A percentile compares a stretch with the other conserved stretches of the same genome.
Conservation (phyloP, 2,888 invertebrate genomes). For the Drepanosiphum platanoidis region DNA sequence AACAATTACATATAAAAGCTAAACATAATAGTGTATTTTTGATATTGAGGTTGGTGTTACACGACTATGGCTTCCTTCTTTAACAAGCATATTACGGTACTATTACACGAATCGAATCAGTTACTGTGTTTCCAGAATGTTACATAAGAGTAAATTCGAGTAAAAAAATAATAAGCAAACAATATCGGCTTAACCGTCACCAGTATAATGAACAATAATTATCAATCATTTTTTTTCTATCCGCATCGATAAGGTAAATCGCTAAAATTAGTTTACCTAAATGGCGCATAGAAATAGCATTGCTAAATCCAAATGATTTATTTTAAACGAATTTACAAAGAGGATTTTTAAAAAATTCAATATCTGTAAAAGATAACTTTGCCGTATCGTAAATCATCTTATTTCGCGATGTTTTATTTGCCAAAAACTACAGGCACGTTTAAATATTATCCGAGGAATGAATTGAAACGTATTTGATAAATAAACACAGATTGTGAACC, state of each 20-base stretch:
- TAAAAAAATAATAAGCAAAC: conserved; percentile 13
- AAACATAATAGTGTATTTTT: conserved; percentile 10
- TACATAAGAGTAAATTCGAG: conserved; percentile 31
- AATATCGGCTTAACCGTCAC: conserved; percentile 8
- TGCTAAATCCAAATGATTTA: background rate
- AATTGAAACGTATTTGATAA: conserved; percentile 23
- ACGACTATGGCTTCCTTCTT: conserved; percentile 44
- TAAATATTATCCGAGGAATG: conserved; percentile 15
- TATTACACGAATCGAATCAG: conserved; percentile 33
- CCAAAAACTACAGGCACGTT: conserved; percentile 21
- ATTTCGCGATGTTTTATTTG: background rate
- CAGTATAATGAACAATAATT: background rate
- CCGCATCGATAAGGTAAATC: background rate
- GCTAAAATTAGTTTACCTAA: background rate
- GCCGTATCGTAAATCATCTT: background rate
- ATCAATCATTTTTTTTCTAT: background rate
- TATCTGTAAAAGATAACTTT: conserved; percentile 15
- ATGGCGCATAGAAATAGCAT: background rate
- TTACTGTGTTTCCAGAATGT: conserved; percentile 17
- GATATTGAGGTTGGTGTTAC: conserved; percentile 26
- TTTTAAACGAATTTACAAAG: background rate
- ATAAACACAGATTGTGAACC: conserved; percentile 30
- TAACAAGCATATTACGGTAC: conserved; percentile 16
- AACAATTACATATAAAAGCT: background rate
- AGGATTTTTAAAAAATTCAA: conserved; percentile 3